phyloP scores from a whole-genome alignment of 1,140 invertebrate species.

The Drosophila pachea region DNA sequence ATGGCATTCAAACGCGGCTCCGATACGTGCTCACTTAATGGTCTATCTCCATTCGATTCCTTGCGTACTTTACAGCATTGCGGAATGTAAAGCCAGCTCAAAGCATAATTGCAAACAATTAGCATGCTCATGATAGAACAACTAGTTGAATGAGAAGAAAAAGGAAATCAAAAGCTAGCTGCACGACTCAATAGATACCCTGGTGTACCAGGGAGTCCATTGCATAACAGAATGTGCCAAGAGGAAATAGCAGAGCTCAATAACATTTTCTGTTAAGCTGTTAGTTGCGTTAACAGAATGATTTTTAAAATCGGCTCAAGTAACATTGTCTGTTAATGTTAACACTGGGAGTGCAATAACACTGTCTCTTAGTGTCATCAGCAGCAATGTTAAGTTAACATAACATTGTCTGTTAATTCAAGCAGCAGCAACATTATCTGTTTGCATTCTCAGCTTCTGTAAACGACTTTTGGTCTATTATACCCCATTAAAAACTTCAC shows the following conservation, averaged over 20 bases:
- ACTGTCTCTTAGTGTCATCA: no score
- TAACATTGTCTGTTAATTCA: neutral
- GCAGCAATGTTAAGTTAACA: no score
- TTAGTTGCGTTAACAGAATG: neutral
- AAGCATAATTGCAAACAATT: constrained; percentile 78
- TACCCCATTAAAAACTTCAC: neutral
- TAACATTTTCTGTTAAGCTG: neutral
- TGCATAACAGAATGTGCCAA: no score
- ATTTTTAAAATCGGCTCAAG: no score
- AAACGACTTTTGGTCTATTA: neutral
- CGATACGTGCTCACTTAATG: constrained; percentile 44
- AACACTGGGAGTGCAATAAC: no score
- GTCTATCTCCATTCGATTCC: constrained; percentile 32
- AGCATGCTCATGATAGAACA: constrained; percentile 49
- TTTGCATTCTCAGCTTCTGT: neutral
- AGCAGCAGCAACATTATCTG: no score
- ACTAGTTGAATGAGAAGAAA: neutral
- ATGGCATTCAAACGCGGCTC: constrained; percentile 14
- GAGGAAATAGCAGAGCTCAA: neutral
- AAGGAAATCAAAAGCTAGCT: neutral
- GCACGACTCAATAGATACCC: constrained; percentile 14
- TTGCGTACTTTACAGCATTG: constrained; percentile 37
- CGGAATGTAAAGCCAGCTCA: constrained; percentile 47
- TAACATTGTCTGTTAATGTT: no score
- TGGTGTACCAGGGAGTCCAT: no score